Evolutionary conservation across 2,113 vertebrate genomes (phyloP), one percentile per base, ranked within the genome.

Genomic region (Bujurquina vittata): DNA sequence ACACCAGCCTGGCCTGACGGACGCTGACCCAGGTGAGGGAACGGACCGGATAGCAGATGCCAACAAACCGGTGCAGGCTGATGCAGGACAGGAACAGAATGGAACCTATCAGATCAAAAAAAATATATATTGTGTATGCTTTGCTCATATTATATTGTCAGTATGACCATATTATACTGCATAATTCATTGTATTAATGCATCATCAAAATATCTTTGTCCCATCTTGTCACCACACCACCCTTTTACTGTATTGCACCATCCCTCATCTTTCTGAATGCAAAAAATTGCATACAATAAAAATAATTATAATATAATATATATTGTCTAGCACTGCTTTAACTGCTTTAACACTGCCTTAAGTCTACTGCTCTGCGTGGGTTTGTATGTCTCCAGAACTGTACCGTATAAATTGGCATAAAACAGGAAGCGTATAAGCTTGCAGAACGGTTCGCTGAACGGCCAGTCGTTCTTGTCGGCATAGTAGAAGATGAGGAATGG

Each of bases 71-170:
- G 46, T 99, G 97, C 77, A 98, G 60, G 80, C 97, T 99, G 95
- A 99, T 98, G 80, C 97, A 99, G 65, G 96, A 97, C 86, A 99
- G 96, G 94, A 99, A 99, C 17, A 98, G 96, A 92, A 99, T 98
- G 93, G 93, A 95, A 20, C 91, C 94, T 94, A 63, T 11, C 10
- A 59, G 9, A 77, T 15, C 10, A 8, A 35, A 1, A 33, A 12
- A 62, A 2, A 49, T n/a, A n/a, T n/a, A 62, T 15, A 14, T 2
- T 37, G 11, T 14, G 20, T 10, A 17, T 33, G 4, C 1, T 6
- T 26, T 4, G 46, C 26, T 43, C 3, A 75, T 3, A 43, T 4
- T 55, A 35, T 61, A 29, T 55, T 5, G n/a, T 14, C 31, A 18
- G 4, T 52, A 2, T 52, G 23, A 3, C 11, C 8, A 1, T 31